A percentile compares a stretch with the other conserved stretches of the same genome.
These are phyloP conservation scores for Epistrophe eligans DNA, from an alignment of 2,888 invertebrate species.

Conservation along the genomic window DNA sequence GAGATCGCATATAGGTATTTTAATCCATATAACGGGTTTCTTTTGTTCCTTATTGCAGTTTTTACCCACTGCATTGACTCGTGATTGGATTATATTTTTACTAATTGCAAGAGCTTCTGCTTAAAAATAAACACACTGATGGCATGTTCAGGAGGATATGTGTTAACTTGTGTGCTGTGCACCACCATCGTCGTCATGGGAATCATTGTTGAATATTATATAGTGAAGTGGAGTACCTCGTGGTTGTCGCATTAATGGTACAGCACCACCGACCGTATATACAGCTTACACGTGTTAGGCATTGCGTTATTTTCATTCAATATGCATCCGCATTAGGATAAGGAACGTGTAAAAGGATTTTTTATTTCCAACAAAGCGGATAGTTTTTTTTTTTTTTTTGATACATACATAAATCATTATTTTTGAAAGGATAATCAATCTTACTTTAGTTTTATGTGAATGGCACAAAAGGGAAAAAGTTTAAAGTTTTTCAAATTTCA, in stretches of 20 bases:
- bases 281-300: not conserved
- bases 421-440: not conserved
- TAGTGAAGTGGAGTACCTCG: not conserved
- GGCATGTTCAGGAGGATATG: not conserved
- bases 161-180: not conserved
- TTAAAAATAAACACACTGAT: not conserved
- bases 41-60: not conserved
- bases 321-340: not conserved
- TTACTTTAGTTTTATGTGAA: not conserved
- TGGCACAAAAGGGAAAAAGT: not conserved
- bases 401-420: not conserved
- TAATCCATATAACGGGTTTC: not conserved
- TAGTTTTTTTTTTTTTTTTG: not conserved
- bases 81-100: not conserved
- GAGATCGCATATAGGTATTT: not conserved
- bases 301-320: not conserved
- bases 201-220: not conserved
- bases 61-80: not conserved
- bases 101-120: constrained; percentile 2
- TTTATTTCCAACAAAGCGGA: not conserved
- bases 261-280: not conserved
- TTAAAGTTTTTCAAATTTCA: not conserved
- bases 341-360: not conserved
- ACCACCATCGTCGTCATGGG: not conserved
- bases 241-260: not conserved